Evolutionary conservation across 2,113 vertebrate genomes (phyloP), one percentile per base, ranked within the genome.

Genomic region (Tetrax tetrax): DNA sequence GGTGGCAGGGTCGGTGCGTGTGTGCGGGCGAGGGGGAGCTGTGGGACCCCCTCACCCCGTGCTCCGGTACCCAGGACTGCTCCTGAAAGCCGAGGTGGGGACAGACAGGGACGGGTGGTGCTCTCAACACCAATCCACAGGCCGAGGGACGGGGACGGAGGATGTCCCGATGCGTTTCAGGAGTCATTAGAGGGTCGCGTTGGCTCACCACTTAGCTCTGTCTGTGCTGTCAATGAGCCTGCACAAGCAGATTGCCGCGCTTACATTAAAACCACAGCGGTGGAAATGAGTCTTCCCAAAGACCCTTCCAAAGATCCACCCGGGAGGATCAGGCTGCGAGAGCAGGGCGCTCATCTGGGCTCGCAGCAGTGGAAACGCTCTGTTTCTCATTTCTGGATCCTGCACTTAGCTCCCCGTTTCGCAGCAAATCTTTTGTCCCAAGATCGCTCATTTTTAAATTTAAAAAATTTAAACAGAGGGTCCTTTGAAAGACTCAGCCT

Each of bases 231-330:
- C 64, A 91, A 76, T 76, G 83, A 96, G 70, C 90, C 93, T 51
- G 90, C 76, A 50, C 79, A 19, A 87, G 92, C 88, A 90, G 88
- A 83, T 94, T 89, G 85, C 86, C 51, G 5, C 1, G n/a, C 82
- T 91, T 76, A 51, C 78, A 18, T 83, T 79, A 90, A 90, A 74
- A 83, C 90, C 87, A 16, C 75, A 5, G 75, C 19, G 75, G 70
- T 96, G 93, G 85, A 84, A 92, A 77, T 35, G 71, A 70, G 79
- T 63, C 95, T 95, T 83, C 63, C 89, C 95, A 76, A 95, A 59
- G 87, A 7, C 37, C 70, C 85, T 82, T 87, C 86, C 86, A 91
- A 61, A 86, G 83, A 37, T 50, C 87, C 91, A 83, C 87, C 81
- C 56, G 1, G 69, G 89, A 71, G 94, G 80, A 38, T 86, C 77